Base-by-base conservation (phyloP, 64 coral and sea anemone genomes). In the Porites australiensis region DNA sequence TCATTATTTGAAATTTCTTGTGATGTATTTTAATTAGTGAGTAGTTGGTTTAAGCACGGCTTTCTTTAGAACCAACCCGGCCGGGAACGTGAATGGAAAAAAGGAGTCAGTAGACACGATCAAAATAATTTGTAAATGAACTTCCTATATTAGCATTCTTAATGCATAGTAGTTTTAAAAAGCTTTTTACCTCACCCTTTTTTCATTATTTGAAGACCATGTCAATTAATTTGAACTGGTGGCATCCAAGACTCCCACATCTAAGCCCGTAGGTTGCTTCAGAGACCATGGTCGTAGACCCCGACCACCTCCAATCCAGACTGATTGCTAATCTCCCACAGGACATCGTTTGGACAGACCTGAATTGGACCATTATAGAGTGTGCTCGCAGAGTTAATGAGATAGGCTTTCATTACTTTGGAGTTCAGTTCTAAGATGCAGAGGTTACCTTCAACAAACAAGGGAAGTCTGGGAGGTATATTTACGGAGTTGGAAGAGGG, bases 251-350 rank as follows among this genome's bases (percentile, higher is more conserved):
- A 58, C 50, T 16, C 80, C 63, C 11, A 47, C 78, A 5, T 91
- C 70, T 44, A 70, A 72, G 23, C 64, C 50, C 18, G 79, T 91
- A 8, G 89, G 89, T 43, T 91, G 89, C n/a, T 82, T 82, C 51
- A 51, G 6, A 14, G 89, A 91, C 27, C 16, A 23, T 6, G 78
- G 66, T 27, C 18, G 15, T 5, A 44, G 3, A 2, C 50, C 22
- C 23, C 72, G 87, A 50, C 77, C 89, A 18, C 65, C 82, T 15
- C 89, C n/a, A n/a, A n/a, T n/a, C 89, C 44, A 72, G 70, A 19
- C 77, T 91, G 54, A 6, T 91, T 15, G 79, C 77, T 19, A 83
- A 74, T 37, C 13, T 91, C 8, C 89, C 78, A 19, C 48, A 50
- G 19, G 2, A 44, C 1, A 83, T 91, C 14, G 79, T 82, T 14